Base-by-base conservation (phyloP, 2,888 invertebrate species). In the Drosophila setosimentum region DNA sequence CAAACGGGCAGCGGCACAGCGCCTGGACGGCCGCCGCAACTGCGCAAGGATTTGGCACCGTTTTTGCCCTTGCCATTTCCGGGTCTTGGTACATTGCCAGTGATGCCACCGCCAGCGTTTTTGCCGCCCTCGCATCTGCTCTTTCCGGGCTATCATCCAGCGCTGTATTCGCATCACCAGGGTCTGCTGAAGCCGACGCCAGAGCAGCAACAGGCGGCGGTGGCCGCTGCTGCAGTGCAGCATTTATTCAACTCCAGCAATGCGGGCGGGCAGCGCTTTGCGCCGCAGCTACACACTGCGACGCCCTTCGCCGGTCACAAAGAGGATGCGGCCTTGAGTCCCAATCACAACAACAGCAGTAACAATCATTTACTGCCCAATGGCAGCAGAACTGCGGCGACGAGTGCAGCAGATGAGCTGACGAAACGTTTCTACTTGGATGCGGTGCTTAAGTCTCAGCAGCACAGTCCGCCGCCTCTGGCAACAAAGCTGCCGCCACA, bases 401-500 rank as follows among this genome's bases (percentile, higher is more conserved):
- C 45, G 16, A 45, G 24, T 45, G 45, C 95, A 65, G 96, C 95
- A 64, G 96, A 96, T 79, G 94, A 95, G 24, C 93, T 94, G 72
- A 95, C 95, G 18, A 96, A 97, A 89, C 94, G 96, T 67, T 96
- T 96, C 92, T 96, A 96, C 90, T 92, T 97, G 72, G 96, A 97
- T 84, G 96, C 96, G 18, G 95, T 96, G 51, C 91, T 97, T 57
- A 96, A 96, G 87, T 96, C 96, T 33, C 96, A 96, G 91, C 94
- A 95, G 70, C 91, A 82, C 74, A 91, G 77, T 67, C 87, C 76
- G 48, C 91, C 87, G 69, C 91, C 91, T 5, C 49, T 82, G 63
- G 82, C 84, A 21, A 92, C 92, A 0, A 91, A 89, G 65, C 66
- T 89, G 69, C 90, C 87, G 8, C 79, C 80, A 13, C 80, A 82